Conservation (phyloP, 2,113 vertebrate genomes). For the Phodopus roborovskii region DNA sequence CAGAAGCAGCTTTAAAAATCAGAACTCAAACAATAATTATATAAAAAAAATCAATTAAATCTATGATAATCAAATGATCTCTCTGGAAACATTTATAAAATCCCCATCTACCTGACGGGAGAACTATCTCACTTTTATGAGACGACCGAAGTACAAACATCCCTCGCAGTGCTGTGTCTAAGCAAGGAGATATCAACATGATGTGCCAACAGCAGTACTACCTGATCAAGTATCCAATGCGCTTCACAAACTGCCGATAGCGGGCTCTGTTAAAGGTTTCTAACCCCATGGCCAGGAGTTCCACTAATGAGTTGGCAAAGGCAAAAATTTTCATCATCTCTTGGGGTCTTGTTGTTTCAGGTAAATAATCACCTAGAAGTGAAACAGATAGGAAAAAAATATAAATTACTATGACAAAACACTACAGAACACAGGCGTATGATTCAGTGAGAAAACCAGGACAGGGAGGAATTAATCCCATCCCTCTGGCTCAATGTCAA, state of each 20-base stretch:
- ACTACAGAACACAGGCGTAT: not conserved
- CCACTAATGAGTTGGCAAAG: slow-evolving; percentile 95
- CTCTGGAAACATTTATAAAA: not conserved
- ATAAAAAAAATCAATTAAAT: slow-evolving; percentile 15
- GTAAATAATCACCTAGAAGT: slow-evolving; percentile 91
- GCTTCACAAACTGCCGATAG: slow-evolving; percentile 97
- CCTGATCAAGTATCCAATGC: slow-evolving; percentile 97
- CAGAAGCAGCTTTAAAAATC: not conserved
- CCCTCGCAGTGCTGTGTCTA: not conserved
- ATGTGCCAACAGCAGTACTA: slow-evolving; percentile 65
- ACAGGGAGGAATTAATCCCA: not conserved
- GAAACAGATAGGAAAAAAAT: not conserved
- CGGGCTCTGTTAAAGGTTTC: slow-evolving; percentile 97
- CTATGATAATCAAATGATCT: not conserved
- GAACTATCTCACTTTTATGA: not conserved
- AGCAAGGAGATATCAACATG: not conserved
- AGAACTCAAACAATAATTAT: not conserved
- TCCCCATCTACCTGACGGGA: not conserved
- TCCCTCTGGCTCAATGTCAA: not conserved
- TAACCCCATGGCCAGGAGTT: slow-evolving; percentile 93
- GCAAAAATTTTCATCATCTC: slow-evolving; percentile 99
- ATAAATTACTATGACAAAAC: slow-evolving; percentile 14
- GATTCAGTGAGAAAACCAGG: not conserved
- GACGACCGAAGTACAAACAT: not conserved
- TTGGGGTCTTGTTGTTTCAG: slow-evolving; percentile 93